Base-by-base conservation (phyloP, 2,888 invertebrate species). In the Scaptomyza polygonia region DNA sequence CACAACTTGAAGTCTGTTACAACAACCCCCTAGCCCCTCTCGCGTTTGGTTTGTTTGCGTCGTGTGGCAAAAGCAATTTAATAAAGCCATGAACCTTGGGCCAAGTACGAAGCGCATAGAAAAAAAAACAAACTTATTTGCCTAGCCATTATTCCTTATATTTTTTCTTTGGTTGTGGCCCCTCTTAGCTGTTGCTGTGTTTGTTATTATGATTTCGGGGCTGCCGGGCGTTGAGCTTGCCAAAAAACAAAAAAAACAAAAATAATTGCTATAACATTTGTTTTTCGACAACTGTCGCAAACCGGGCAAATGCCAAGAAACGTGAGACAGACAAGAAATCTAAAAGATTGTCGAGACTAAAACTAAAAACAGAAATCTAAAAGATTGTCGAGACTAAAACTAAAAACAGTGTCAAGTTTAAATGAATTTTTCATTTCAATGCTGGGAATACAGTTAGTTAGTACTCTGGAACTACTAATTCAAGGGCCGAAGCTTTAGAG, bases 41-140 rank as follows among this genome's bases (percentile, higher is more conserved):
- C 45, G 16, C 8, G 32, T 11, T 42, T 9, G 27, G 34, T 25
- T 5, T 0, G 25, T 25, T 5, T 25, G 14, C 52, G 47, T 72
- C 62, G 79, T 75, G 72, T 72, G 76, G 72, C 72, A 68, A 63
- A 77, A 71, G 69, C 86, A 80, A 82, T 82, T 82, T 82, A 83
- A 84, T 82, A 79, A 79, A 86, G 78, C 81, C 86, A 72, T 82
- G 86, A 82, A 82, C 82, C 82, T 80, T 72, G 82, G 75, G 83
- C 73, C 86, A 79, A 82, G 83, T 76, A 76, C 72, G 55, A 67
- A 39, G 67, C 59, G 70, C 83, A 66, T 64, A 63, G 72, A 70
- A 76, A 81, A 72, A 67, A 70, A 76, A 81, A 72, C 63, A 45
- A 29, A 14, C 34, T 21, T 51, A 45, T 45, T 54, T 40, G 30